Evolutionary conservation across 2,888 invertebrate species (phyloP), one percentile per base, ranked within the genome.

Genomic region (Buathra laborator): DNA sequence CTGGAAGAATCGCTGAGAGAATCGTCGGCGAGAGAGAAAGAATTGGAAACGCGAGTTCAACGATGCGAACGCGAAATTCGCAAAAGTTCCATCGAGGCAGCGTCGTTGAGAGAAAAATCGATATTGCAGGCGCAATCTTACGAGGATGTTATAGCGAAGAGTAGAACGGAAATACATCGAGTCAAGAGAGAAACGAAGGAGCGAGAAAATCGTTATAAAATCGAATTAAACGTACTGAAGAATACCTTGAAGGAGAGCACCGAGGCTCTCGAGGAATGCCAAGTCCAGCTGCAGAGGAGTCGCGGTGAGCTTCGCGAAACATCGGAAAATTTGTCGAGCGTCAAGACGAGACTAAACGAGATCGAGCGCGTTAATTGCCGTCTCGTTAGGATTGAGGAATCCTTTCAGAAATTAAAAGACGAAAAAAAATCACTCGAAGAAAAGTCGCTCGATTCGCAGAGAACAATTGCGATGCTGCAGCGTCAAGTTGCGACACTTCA

Each of bases 371-470:
- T 83, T 0, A 81, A 84, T 78, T 75, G 64, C 2, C 87, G 89
- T 51, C 87, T 87, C 19, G 44, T 78, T 1, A 87, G 89, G 48
- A 85, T 90, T 10, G 92, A 93, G 72, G 92, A 92, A 62, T 88
- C 88, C 14, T 71, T 90, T 14, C 83, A 88, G 4, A 91, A 88
- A 74, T 59, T 90, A 0, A 91, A 91, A 75, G 91, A 91, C 48
- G 93, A 92, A 10, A 92, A 90, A 80, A 89, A 89, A 37, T 84
- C 71, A 7, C 68, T 92, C 43, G 92, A 91, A 37, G 91, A 92
- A 76, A 92, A 92, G 75, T 87, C 90, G 7, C 86, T 78, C 6
- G 89, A 91, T 48, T 83, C 89, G 14, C 89, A 91, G 66, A 89
- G 91, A 76, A 88, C 81, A 9, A 68, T 90, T 9, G 88, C 88